These are phyloP conservation scores for Chaenogobius annularis DNA, from an alignment of 2,113 vertebrate genomes.

Conservation along the genomic window DNA sequence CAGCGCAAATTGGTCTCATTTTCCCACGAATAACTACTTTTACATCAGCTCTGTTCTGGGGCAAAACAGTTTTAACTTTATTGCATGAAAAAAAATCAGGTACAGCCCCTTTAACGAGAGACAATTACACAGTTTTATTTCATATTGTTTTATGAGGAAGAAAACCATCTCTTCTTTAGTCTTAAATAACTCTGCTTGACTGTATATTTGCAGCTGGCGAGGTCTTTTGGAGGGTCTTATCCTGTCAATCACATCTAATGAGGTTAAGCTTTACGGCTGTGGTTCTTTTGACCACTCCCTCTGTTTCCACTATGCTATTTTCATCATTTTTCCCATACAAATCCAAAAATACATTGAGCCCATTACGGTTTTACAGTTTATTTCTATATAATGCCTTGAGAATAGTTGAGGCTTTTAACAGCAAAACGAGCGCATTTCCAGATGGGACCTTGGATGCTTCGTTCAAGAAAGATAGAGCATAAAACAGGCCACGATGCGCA, in stretches of 20 bases:
- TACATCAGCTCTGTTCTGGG: no score
- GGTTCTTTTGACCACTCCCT: slow-evolving; percentile 43
- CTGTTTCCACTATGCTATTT: slow-evolving; percentile 7
- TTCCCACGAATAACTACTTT: no score
- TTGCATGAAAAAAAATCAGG: no score
- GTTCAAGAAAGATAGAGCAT: slow-evolving; percentile 14
- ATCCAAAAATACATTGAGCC: background rate
- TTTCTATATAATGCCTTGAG: slow-evolving; percentile 10
- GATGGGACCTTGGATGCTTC: slow-evolving; percentile 19
- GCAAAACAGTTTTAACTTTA: no score
- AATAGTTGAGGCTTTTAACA: slow-evolving; percentile 2
- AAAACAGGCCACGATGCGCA: slow-evolving; percentile 38
- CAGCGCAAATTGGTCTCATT: no score
- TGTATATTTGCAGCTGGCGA: slow-evolving; percentile 56
- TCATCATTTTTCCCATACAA: background rate
- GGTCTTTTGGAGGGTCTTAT: slow-evolving; percentile 61
- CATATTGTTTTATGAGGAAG: slow-evolving; percentile 4
- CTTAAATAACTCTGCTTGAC: slow-evolving; percentile 17
- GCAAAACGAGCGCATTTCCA: slow-evolving; percentile 2
- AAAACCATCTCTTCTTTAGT: slow-evolving; percentile 16
- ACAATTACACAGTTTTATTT: background rate
- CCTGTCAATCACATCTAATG: slow-evolving; percentile 65
- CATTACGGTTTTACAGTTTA: background rate
- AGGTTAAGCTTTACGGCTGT: slow-evolving; percentile 66
- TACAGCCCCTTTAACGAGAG: no score